Evolutionary conservation across 2,113 vertebrate genomes (phyloP).

Genomic region (Odobenus rosmarus): DNA sequence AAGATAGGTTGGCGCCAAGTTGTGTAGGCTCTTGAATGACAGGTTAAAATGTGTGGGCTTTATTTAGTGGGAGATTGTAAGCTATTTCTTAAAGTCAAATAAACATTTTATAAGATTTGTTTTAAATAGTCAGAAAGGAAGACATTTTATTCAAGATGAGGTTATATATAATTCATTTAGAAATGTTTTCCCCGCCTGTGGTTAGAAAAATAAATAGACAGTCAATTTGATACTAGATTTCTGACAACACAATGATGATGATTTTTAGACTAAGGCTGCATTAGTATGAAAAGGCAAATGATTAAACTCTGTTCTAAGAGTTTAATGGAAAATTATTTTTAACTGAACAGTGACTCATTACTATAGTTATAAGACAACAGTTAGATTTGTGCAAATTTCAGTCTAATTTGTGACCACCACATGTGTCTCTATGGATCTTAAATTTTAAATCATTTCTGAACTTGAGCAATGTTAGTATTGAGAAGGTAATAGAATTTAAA

Average conservation of each 20-base stretch:
- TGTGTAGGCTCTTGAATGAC: constrained; percentile 2
- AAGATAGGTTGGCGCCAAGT: constrained; percentile 37
- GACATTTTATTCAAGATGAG: constrained; percentile 40
- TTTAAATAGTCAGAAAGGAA: constrained; percentile 43
- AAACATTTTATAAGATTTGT: constrained; percentile 36
- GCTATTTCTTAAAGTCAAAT: constrained; percentile 68
- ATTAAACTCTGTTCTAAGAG: background rate
- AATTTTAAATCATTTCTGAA: constrained; percentile 6
- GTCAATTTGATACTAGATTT: background rate
- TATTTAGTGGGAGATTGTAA: constrained; percentile 41
- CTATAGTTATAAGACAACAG: background rate
- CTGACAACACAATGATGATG: background rate
- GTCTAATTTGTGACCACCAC: background rate
- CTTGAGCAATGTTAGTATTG: background rate
- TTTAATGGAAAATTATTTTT: background rate
- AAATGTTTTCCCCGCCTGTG: constrained; percentile 19
- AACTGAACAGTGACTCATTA: background rate
- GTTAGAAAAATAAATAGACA: constrained; percentile 50
- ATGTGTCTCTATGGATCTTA: background rate
- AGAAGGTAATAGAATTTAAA: background rate
- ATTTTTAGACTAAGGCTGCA: background rate
- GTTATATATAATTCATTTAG: constrained; percentile 40
- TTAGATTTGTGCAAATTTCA: background rate
- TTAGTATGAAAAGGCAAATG: background rate
- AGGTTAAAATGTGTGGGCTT: constrained; percentile 19